Base-by-base conservation (phyloP, 1,140 invertebrate genomes). In the Cherax destructor region DNA sequence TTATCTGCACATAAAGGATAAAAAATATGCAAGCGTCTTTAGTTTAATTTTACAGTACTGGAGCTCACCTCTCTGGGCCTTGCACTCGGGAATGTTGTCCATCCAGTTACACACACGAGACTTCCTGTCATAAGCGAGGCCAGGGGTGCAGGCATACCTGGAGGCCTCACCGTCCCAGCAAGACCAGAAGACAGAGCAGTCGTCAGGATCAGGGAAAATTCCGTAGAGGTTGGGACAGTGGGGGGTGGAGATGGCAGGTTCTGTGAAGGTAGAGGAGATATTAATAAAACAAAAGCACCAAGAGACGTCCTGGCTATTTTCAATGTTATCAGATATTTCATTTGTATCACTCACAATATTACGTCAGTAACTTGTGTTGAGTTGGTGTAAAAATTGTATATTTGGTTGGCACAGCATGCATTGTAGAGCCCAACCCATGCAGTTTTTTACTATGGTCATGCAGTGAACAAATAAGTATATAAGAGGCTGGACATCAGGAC, bases 131-230 rank as follows among this genome's bases (percentile, higher is more conserved):
- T 99, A 99, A 92, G 98, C 98, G 9, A 99, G 95, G 94, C 98
- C 98, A 93, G 98, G 98, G 93, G 98, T 98, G 95, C 98, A 99
- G 94, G 98, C 97, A 94, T 99, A 99, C 93, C 97, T 96, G 93
- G 97, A 98, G 11, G 98, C 96, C 94, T 98, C 98, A 69, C 98
- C 98, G 95, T 98, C 98, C 98, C 98, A 98, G 95, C 98, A 99
- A 94, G 98, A 98, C 97, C 98, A 99, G 96, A 99, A 99, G 2
- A 97, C 97, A 94, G 98, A 97, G 94, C 98, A 98, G 94, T 98
- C 98, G 92, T 95, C 95, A 41, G 97, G 97, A 94, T 99, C 98
- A 87, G 97, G 94, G 96, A 99, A 99, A 95, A 99, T 98, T 94
- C 98, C 98, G 95, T 99, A 98, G 77, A 99, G 95, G 80, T 98